Evolutionary conservation across 2,113 vertebrate genomes (phyloP).

Genomic region (Gambusia holbrooki): DNA sequence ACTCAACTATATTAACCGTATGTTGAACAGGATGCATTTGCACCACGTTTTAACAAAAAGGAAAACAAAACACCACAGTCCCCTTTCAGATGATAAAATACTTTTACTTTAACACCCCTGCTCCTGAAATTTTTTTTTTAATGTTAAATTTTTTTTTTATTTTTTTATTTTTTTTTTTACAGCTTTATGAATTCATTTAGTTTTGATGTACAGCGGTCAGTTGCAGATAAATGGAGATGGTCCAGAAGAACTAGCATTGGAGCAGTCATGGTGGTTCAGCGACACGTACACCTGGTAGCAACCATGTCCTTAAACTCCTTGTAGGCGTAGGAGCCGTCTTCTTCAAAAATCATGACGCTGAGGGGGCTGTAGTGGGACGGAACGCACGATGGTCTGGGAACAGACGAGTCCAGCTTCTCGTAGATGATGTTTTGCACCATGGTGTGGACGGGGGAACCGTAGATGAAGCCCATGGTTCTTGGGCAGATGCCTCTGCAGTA

Average conservation of each 20-base stretch:
- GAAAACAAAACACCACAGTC: constrained; percentile 52
- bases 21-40: constrained; percentile 38
- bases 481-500: constrained; percentile 94
- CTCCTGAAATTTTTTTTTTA: constrained; percentile 57
- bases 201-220: constrained; percentile 21
- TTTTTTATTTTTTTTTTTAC: too few relatives aligned
- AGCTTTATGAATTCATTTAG: constrained; percentile 49
- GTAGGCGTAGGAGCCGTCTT: constrained; percentile 90
- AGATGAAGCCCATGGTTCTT: constrained; percentile 83
- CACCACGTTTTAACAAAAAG: constrained; percentile 52
- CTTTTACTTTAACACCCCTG: constrained; percentile 63
- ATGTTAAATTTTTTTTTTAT: constrained; percentile 11
- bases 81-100: constrained; percentile 65
- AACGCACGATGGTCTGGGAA: constrained; percentile 90
- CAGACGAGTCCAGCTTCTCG: constrained; percentile 87
- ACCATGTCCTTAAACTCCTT: constrained; percentile 97
- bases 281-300: constrained; percentile 92
- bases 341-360: constrained; percentile 90
- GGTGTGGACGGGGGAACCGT: constrained; percentile 90
- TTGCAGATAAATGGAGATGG: constrained; percentile 30
- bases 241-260: not conserved
- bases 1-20: constrained; percentile 37
- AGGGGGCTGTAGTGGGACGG: constrained; percentile 90
- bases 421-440: constrained; percentile 95
- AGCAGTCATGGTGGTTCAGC: constrained; percentile 66